Evolutionary conservation across 2,888 invertebrate species (phyloP).

Genomic region (Sarcophaga caerulescens): DNA sequence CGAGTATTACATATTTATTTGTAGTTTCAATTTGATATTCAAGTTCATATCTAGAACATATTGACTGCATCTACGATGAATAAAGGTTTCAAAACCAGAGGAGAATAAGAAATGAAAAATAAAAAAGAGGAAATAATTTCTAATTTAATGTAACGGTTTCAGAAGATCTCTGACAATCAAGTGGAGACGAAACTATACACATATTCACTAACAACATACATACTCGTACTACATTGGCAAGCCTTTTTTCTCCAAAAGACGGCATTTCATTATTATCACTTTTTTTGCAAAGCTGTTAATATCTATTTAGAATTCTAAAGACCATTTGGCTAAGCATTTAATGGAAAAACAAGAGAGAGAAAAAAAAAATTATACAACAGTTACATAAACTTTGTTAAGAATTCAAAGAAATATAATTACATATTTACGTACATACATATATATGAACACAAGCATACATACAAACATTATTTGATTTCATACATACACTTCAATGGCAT

Average conservation of each 20-base stretch:
- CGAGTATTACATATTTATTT: background rate
- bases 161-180: constrained; percentile 4
- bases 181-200: background rate
- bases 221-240: background rate
- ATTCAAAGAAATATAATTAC: background rate
- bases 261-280: background rate
- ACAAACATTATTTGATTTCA: background rate
- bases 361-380: constrained; percentile 44
- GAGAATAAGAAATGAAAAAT: background rate
- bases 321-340: constrained; percentile 12
- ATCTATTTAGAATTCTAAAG: constrained; percentile 28
- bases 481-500: background rate
- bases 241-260: background rate
- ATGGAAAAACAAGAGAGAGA: background rate
- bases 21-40: too few species aligned
- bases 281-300: constrained; percentile 17
- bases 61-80: too few species aligned
- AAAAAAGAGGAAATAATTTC: background rate
- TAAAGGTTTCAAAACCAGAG: too few species aligned
- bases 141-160: constrained; percentile 34
- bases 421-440: background rate
- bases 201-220: background rate
- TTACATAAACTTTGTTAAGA: constrained; percentile 48
- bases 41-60: too few species aligned
- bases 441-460: background rate